Percentiles rank a stretch among this genome's conserved stretches.
These are phyloP conservation scores for Myanophis thanlyinensis DNA, from an alignment of 2,113 vertebrate genomes.

Conservation along the genomic window DNA sequence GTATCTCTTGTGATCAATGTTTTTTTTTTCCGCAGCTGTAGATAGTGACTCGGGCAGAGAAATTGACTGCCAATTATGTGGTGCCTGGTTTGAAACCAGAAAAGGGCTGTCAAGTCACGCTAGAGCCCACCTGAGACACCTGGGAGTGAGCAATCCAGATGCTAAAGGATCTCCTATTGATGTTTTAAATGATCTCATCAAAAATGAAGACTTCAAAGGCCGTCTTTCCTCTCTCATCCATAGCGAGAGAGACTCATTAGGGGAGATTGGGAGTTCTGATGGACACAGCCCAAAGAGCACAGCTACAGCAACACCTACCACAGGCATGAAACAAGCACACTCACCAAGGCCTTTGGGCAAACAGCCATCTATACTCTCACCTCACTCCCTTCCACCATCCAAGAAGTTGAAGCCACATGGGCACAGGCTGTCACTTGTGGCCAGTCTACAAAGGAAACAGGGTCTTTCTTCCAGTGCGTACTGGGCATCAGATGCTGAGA, in stretches of 20 bases:
- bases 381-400: conserved; percentile 74
- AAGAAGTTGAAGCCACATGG: conserved; percentile 71
- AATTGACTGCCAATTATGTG: conserved; percentile 89
- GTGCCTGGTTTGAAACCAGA: conserved; percentile 93
- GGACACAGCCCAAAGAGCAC: conserved; percentile 42
- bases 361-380: conserved; percentile 61
- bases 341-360: conserved; percentile 45
- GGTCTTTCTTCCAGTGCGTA: conserved; percentile 66
- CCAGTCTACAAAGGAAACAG: conserved; percentile 58
- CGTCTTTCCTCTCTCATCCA: conserved; percentile 60
- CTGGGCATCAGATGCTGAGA: conserved; percentile 70
- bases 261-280: conserved; percentile 52
- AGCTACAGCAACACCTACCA: background rate
- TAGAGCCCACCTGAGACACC: conserved; percentile 89
- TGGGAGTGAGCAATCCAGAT: conserved; percentile 88
- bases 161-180: conserved; percentile 91
- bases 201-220: conserved; percentile 86
- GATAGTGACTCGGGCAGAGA: conserved; percentile 86
- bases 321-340: conserved; percentile 26
- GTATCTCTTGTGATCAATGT: conserved; percentile 48
- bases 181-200: conserved; percentile 86
- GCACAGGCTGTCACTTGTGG: conserved; percentile 41
- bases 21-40: conserved; percentile 78
- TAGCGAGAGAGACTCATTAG: conserved; percentile 55
- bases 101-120: conserved; percentile 92